These are phyloP conservation scores for Lasioglossum zephyrum DNA, from an alignment of 2,888 invertebrate species.

Conservation along the genomic window DNA sequence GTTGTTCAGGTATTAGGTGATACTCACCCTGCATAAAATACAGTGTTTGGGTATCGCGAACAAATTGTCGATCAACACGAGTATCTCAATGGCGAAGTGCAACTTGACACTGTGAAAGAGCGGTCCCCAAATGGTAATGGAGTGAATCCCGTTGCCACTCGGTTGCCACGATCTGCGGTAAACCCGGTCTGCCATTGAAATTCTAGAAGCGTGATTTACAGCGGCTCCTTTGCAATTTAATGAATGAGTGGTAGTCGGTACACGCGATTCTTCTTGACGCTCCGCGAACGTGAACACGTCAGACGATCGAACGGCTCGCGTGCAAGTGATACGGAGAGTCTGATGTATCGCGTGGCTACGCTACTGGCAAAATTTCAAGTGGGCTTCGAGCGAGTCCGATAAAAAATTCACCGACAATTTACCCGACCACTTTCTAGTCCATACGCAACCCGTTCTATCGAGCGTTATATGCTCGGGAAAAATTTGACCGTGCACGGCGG, in stretches of 20 bases:
- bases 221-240: slow-evolving; percentile 4
- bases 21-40: no score
- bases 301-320: slow-evolving; percentile 5
- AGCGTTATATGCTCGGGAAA: not conserved
- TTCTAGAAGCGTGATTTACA: not conserved
- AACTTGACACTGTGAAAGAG: not conserved
- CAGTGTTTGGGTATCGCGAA: not conserved
- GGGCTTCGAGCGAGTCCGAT: slow-evolving; percentile 8
- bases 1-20: no score
- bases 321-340: not conserved
- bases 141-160: not conserved
- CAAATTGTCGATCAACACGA: not conserved
- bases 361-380: slow-evolving; percentile 36
- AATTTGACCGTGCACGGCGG: slow-evolving; percentile 18
- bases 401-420: slow-evolving; percentile 26
- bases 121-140: not conserved
- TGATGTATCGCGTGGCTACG: slow-evolving; percentile 15
- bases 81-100: not conserved
- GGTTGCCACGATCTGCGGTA: not conserved
- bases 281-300: not conserved
- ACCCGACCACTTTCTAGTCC: slow-evolving; percentile 6
- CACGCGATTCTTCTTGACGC: not conserved
- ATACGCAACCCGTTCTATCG: slow-evolving; percentile 21
- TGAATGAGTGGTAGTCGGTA: not conserved
- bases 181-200: not conserved